phyloP scores from a whole-genome alignment of 2,797 vertebrate genomes.

The Distichodus sexfasciatus region DNA sequence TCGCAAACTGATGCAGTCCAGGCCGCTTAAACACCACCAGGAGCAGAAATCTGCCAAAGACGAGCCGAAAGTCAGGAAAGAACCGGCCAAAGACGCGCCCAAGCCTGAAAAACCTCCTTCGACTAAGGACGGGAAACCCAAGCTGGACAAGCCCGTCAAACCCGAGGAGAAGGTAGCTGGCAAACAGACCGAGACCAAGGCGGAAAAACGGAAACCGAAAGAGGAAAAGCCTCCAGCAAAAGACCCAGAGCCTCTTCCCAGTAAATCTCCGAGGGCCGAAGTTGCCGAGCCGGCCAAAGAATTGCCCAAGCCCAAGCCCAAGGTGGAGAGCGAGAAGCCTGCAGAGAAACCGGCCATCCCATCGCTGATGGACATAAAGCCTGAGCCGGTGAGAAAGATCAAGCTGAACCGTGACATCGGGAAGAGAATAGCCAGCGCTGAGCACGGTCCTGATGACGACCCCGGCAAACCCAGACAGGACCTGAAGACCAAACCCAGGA shows the following conservation, averaged over 20 bases:
- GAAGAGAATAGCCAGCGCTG: constrained; percentile 73
- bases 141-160: constrained; percentile 65
- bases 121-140: constrained; percentile 75
- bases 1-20: constrained; percentile 66
- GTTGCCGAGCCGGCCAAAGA: constrained; percentile 65
- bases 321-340: constrained; percentile 63
- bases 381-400: constrained; percentile 86
- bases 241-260: constrained; percentile 62
- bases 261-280: constrained; percentile 69
- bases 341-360: constrained; percentile 70
- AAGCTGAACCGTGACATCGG: constrained; percentile 91
- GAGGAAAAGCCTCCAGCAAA: constrained; percentile 75
- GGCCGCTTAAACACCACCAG: constrained; percentile 47
- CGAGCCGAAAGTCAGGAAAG: constrained; percentile 66
- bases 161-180: constrained; percentile 61
- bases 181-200: constrained; percentile 72
- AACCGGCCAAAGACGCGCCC: constrained; percentile 70
- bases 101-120: constrained; percentile 69
- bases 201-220: constrained; percentile 81
- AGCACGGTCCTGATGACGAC: constrained; percentile 67
- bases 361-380: constrained; percentile 71
- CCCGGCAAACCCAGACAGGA: constrained; percentile 73
- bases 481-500: constrained; percentile 69
- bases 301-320: constrained; percentile 70
- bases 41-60: constrained; percentile 75